Evolutionary conservation across 2,888 invertebrate species (phyloP), one percentile per base, ranked within the genome.

Genomic region (Trichopoda pennipes): DNA sequence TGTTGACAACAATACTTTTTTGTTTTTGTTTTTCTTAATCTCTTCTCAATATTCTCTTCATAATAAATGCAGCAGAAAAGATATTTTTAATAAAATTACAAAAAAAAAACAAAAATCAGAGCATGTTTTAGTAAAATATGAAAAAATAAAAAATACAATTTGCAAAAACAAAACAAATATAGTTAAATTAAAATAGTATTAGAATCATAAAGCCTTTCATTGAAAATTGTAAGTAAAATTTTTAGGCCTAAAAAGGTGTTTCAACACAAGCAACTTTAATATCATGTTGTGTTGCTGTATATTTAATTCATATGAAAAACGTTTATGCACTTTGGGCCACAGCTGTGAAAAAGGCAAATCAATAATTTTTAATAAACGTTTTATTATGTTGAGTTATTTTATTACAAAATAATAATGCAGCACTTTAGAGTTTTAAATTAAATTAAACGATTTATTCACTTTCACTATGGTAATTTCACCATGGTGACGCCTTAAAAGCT

Each of bases 241-340:
- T 68, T 82, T 72, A 82, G 82, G 82, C 82, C 82, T 82, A 82
- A 82, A 82, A 82, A 82, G 82, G 82, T 82, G 79, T 79, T 75
- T 56, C 51, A 61, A 69, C 56, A 56, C 19, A 23, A 56, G 47
- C 73, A 60, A 44, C 51, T 61, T 4, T 44, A 80, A 64, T 58
- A 69, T 47, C 58, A 72, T n/a, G n/a, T 53, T 47, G 69, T 72
- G 49, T 72, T 69, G 63, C 47, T 58, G 60, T 35, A 19, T 35
- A 64, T 56, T 47, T 55, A 38, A 47, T 16, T 66, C 23, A 28
- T 35, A 12, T 35, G 10, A 21, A 58, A 58, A 63, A 42, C 19
- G 10, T 42, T 14, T 23, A 6, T 16, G 42, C 77, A 77, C 77
- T 28, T 7, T 70, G 70, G 47, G 17, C 3, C 47, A 49, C 9